phyloP scores from a whole-genome alignment of 2,888 invertebrate species.

The Globia sparganii region DNA sequence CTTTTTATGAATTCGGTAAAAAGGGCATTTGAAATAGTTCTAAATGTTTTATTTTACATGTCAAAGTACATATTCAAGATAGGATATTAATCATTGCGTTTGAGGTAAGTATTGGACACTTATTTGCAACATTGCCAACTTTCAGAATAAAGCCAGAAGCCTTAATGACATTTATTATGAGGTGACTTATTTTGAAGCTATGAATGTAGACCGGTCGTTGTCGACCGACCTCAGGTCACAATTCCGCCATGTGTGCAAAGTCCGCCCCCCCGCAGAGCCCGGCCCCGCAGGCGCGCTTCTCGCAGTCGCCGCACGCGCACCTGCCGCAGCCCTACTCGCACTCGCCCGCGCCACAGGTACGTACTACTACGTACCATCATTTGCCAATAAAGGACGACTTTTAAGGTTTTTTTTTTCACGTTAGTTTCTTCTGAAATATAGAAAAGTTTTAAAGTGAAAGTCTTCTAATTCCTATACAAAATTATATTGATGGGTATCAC shows the following conservation, averaged over 20 bases:
- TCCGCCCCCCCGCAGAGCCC: slow-evolving; percentile 72
- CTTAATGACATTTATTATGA: background rate
- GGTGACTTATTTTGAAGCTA: background rate
- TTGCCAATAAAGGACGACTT: background rate
- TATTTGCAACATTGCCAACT: too few species aligned
- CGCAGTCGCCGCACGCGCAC: slow-evolving; percentile 75
- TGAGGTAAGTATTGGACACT: too few species aligned
- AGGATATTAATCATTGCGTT: background rate
- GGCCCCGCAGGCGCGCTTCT: slow-evolving; percentile 73
- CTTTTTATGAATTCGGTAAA: too few species aligned
- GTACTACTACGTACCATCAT: background rate
- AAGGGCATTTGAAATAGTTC: too few species aligned
- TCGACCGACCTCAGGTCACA: background rate
- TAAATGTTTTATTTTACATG: background rate
- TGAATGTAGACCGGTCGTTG: background rate
- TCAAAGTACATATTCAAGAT: background rate
- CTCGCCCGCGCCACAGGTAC: slow-evolving; percentile 77
- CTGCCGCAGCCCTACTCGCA: slow-evolving; percentile 79
- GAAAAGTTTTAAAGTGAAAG: background rate
- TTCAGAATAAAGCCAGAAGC: too few species aligned
- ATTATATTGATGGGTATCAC: background rate
- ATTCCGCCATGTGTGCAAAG: background rate
- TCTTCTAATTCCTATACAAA: background rate
- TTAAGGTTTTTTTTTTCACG: too few species aligned
- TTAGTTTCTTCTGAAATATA: background rate